Percentiles rank a stretch among this genome's conserved stretches.
phyloP scores from a whole-genome alignment of 2,888 invertebrate species.

The Polylopha cassiicola region DNA sequence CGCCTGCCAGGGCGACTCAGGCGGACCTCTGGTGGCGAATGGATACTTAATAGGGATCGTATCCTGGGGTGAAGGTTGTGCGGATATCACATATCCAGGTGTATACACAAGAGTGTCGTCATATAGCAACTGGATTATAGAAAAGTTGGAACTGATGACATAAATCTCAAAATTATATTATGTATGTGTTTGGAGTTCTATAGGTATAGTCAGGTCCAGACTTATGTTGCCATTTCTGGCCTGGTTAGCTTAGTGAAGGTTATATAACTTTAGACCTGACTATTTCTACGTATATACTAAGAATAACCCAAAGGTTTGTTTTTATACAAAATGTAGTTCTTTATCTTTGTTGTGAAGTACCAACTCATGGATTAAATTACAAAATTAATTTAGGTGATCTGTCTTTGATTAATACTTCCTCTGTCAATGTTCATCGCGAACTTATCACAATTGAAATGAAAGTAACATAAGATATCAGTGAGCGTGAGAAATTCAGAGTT shows the following conservation, averaged over 20 bases:
- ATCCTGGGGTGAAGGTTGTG: constrained; percentile 78
- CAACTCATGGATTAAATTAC: no score
- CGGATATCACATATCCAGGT: constrained; percentile 69
- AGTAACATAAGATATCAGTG: no score
- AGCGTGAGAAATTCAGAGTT: constrained; percentile 10
- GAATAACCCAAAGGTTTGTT: no score
- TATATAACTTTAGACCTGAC: no score
- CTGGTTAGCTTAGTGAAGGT: no score
- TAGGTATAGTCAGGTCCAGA: no score
- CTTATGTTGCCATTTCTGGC: no score
- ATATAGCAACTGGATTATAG: constrained; percentile 53
- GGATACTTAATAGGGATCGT: constrained; percentile 71
- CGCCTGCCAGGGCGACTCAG: constrained; percentile 77
- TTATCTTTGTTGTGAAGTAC: no score
- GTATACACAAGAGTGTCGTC: constrained; percentile 73
- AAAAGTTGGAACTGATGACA: constrained; percentile 22
- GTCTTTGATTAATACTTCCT: constrained; percentile 3
- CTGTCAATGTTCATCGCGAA: constrained; percentile 7
- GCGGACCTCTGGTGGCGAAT: constrained; percentile 74
- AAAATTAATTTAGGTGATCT: constrained; percentile 3
- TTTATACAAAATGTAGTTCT: no score
- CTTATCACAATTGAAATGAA: constrained; percentile 11
- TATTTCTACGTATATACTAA: no score
- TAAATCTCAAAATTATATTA: no score
- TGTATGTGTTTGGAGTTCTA: no score